A percentile compares a stretch with the other conserved stretches of the same genome.
Conservation (phyloP, 2,797 vertebrate genomes). For the Octomys mimax region DNA sequence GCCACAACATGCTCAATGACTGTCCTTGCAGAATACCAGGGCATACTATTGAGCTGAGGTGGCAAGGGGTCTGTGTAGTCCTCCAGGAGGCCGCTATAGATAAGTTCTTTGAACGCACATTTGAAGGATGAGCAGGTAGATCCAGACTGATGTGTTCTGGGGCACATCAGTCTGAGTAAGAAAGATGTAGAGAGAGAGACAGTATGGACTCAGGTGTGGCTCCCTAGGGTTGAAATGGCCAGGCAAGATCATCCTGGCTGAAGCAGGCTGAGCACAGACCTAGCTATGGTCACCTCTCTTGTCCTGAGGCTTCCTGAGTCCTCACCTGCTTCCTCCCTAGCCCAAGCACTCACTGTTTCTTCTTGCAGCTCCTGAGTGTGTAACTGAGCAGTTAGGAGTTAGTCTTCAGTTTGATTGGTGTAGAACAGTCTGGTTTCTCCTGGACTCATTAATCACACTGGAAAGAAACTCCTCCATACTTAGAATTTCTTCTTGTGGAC, state of each 20-base stretch:
- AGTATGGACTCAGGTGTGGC: background rate
- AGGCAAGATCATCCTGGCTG: background rate
- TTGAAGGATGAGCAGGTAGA: background rate
- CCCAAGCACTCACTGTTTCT: background rate
- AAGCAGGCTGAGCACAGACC: background rate
- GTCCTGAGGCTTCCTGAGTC: background rate
- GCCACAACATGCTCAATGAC: background rate
- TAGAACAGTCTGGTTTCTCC: background rate
- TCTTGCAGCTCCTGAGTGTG: background rate
- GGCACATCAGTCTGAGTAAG: background rate
- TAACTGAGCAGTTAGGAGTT: background rate
- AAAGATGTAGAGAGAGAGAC: background rate
- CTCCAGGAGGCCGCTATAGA: too few species aligned
- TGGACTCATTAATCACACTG: background rate
- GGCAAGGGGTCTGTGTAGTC: accelerated
- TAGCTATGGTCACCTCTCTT: accelerated
- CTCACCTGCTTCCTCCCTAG: background rate
- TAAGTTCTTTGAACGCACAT: background rate
- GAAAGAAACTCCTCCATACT: background rate
- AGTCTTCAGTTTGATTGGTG: background rate
- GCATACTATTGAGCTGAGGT: background rate
- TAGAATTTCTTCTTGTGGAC: background rate
- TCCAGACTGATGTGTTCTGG: background rate
- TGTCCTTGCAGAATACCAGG: background rate
- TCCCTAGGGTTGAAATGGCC: background rate